phyloP scores from a whole-genome alignment of 2,888 invertebrate species.

The Plusia festucae region DNA sequence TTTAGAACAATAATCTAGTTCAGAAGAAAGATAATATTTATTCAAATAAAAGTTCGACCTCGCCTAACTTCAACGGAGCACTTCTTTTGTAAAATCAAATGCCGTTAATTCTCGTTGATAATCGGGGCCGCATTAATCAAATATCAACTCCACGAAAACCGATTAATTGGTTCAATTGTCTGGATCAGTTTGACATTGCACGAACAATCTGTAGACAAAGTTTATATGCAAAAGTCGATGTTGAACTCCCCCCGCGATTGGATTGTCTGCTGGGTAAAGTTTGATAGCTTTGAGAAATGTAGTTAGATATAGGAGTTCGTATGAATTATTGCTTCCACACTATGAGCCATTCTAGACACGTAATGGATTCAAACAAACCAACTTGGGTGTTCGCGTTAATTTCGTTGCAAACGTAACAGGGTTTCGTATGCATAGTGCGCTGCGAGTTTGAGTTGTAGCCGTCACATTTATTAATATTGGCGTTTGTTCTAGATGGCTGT shows the following conservation, averaged over 20 bases:
- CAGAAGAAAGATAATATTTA: constrained; percentile 20
- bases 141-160: constrained; percentile 69
- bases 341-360: constrained; percentile 69
- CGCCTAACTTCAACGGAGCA: constrained; percentile 14
- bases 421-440: constrained; percentile 27
- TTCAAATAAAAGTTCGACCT: constrained; percentile 28
- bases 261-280: constrained; percentile 81
- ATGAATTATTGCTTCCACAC: constrained; percentile 73
- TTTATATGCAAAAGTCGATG: constrained; percentile 84
- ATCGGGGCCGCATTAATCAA: constrained; percentile 67
- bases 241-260: constrained; percentile 77
- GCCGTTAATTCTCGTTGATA: constrained; percentile 42
- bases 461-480: constrained; percentile 47
- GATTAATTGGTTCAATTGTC: constrained; percentile 85
- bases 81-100: constrained; percentile 37
- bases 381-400: constrained; percentile 51
- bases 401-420: constrained; percentile 42
- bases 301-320: constrained; percentile 79
- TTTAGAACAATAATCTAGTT: constrained; percentile 18
- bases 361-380: constrained; percentile 71
- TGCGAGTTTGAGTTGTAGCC: constrained; percentile 30
- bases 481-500: constrained; percentile 43
- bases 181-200: constrained; percentile 81
- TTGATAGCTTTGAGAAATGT: constrained; percentile 82
- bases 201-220: constrained; percentile 82